Evolutionary conservation across 2,888 invertebrate genomes (phyloP).

Genomic region (Psococerastis gibbosa): DNA sequence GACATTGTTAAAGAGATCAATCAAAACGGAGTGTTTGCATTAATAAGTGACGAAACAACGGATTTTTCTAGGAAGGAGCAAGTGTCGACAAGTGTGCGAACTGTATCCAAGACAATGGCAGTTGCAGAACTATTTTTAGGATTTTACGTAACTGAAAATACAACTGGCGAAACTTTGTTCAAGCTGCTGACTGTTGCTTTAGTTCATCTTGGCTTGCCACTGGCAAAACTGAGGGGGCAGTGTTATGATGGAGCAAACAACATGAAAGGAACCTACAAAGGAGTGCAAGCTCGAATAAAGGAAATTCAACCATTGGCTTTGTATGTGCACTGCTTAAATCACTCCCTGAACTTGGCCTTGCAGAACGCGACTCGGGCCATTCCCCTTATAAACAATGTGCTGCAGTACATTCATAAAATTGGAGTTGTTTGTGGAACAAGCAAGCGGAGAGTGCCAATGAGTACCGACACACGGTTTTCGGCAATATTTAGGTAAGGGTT

Average conservation of each 20-base stretch:
- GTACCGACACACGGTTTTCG: no score
- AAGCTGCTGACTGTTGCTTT: not conserved
- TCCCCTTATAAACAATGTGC: not conserved
- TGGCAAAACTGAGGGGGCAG: constrained; percentile 11
- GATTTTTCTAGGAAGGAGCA: constrained; percentile 9
- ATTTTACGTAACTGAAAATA: not conserved
- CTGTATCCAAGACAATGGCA: not conserved
- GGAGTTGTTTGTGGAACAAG: not conserved
- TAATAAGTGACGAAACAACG: constrained; percentile 10
- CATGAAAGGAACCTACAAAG: constrained; percentile 8
- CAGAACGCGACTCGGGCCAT: constrained; percentile 7
- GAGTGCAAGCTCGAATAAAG: constrained; percentile 11
- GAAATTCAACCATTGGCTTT: constrained; percentile 10
- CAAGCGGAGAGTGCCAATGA: not conserved
- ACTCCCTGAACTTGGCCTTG: constrained; percentile 12
- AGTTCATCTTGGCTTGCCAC: not conserved
- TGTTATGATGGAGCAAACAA: constrained; percentile 11
- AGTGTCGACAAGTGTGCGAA: constrained; percentile 9
- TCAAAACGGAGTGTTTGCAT: constrained; percentile 4
- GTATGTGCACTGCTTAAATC: constrained; percentile 11
- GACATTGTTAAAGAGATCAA: constrained; percentile 9
- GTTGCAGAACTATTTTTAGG: not conserved
- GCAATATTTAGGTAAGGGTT: no score
- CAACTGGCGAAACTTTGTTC: not conserved
- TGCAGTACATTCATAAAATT: not conserved